Evolutionary conservation across 1,140 invertebrate genomes (phyloP), one percentile per base, ranked within the genome.

Genomic region (Asobara japonica): DNA sequence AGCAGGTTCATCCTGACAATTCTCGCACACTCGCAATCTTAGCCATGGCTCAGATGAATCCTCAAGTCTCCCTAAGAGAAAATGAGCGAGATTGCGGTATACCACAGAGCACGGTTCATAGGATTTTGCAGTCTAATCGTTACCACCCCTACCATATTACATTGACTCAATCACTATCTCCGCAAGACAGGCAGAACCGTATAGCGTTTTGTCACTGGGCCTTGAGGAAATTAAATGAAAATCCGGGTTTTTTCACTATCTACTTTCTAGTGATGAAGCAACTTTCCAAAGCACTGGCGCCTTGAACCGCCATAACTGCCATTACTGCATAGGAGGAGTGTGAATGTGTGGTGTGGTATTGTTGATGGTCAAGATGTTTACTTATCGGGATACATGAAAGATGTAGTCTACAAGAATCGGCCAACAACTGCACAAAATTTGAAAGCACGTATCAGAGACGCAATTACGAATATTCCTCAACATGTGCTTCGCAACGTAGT

Each of bases 311-410:
- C 11, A 41, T 41, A 41, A 41, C n/a, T 41, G 3, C 11, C 36
- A 41, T 6, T 41, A 41, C 36, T 41, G 36, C n/a, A n/a, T n/a
- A n/a, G n/a, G n/a, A n/a, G n/a, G n/a, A n/a, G n/a, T n/a, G n/a
- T n/a, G n/a, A 33, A 33, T 11, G 11, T 33, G 11, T 33, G 31
- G n/a, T 41, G 36, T 6, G 36, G 36, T 41, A 41, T 41, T 41
- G 36, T 41, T 41, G 11, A 41, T 13, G 36, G 36, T 41, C 11
- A 41, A 4, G 84, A 88, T 80, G 88, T 83, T 80, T 84, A 82
- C 77, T 74, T 82, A 13, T 86, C 83, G 86, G 73, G 69, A n/a
- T 56, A 64, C 27, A 41, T 41, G 10, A 41, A 41, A 4, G 4
- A 41, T 41, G 36, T 41, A 41, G 36, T 41, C 36, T 41, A 41